Conservation (phyloP, 2,888 invertebrate genomes). For the Sphinx pinastri region DNA sequence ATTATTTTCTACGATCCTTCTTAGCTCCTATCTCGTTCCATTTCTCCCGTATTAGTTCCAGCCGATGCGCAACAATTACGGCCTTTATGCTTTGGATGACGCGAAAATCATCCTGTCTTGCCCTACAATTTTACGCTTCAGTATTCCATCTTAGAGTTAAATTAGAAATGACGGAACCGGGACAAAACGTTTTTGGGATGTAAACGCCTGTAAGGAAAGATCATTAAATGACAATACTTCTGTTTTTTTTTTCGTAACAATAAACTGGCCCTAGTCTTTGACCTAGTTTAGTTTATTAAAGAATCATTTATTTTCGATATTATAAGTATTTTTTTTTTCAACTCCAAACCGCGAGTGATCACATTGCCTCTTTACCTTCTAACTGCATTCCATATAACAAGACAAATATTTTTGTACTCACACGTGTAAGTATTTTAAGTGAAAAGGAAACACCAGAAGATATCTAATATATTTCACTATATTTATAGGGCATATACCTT, state of each 20-base stretch:
- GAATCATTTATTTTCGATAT: too few species aligned
- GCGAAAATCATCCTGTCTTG: conserved; percentile 79
- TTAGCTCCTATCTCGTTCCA: conserved; percentile 79
- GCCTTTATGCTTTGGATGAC: conserved; percentile 79
- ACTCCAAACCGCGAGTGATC: too few species aligned
- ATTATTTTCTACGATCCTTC: conserved; percentile 81
- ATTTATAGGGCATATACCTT: conserved; percentile 6
- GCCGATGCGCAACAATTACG: conserved; percentile 82
- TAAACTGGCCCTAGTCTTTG: background rate
- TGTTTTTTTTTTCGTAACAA: background rate
- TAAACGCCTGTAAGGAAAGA: conserved; percentile 36
- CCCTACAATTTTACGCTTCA: conserved; percentile 78
- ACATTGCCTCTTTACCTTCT: too few species aligned
- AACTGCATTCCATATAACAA: too few species aligned
- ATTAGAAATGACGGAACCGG: conserved; percentile 62
- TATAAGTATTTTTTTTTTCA: too few species aligned
- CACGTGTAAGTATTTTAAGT: background rate
- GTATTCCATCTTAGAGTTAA: conserved; percentile 69
- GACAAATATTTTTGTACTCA: background rate
- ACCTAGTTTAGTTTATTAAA: background rate
- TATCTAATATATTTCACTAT: background rate
- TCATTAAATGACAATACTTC: conserved; percentile 10
- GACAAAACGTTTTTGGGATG: conserved; percentile 45
- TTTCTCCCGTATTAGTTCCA: conserved; percentile 83
- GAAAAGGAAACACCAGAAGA: background rate